Evolutionary conservation across 64 coral and sea anemone species (phyloP).

Genomic region (Montipora foliosa): DNA sequence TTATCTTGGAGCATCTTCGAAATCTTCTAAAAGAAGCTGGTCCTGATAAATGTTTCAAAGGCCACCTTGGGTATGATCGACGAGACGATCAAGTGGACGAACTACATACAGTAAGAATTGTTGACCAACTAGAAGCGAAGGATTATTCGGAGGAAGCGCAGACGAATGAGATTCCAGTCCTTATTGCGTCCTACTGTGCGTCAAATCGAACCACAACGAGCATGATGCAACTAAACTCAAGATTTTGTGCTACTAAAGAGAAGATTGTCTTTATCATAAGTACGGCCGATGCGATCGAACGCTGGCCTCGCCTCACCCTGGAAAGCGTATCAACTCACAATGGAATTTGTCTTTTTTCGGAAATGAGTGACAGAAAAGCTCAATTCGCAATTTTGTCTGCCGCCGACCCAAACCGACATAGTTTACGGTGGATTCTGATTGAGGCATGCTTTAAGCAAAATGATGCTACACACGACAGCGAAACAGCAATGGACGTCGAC

Average conservation of each 20-base stretch:
- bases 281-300: conserved; percentile 19
- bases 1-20: conserved; percentile 25
- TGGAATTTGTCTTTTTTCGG: conserved; percentile 19
- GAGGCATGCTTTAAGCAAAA: conserved; percentile 25
- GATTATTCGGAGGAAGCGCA: not conserved
- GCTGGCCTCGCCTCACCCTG: not conserved
- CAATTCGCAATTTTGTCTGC: conserved; percentile 29
- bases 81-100: not conserved
- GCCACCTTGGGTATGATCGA: not conserved
- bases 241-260: not conserved
- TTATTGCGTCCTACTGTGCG: not conserved
- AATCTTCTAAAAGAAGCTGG: not conserved
- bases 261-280: conserved; percentile 16
- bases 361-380: conserved; percentile 36
- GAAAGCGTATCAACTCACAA: not conserved
- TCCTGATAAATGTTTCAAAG: conserved; percentile 29
- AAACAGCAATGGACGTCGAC: not conserved
- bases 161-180: not conserved
- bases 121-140: not conserved
- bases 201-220: not conserved
- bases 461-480: not conserved
- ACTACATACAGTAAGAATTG: not conserved
- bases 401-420: conserved; percentile 43
- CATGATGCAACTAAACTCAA: not conserved
- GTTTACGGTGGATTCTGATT: conserved; percentile 43